Base-by-base conservation (phyloP, 2,113 vertebrate genomes). In the Tretioscincus oriximinensis region DNA sequence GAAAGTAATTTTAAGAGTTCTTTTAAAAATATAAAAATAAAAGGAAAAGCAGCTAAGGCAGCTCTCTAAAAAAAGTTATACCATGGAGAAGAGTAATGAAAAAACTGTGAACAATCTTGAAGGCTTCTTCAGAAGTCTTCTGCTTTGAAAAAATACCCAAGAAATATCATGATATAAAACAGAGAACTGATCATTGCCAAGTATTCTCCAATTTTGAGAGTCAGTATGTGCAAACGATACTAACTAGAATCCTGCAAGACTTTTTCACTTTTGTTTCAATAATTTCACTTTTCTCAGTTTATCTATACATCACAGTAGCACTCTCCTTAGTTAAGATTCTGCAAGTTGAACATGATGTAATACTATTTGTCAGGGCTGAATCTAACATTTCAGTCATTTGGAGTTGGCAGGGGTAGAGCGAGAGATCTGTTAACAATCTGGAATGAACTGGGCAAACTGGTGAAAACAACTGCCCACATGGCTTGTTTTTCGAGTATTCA, bases 1-100 rank as follows among this genome's bases (percentile, higher is more conserved):
- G 71, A 86, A 85, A 71, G 20, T 28, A 81, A 12, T 67, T 91
- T 93, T 91, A 88, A 82, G 72, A 86, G 41, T 65, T 90, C 9
- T 16, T 16, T 51, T 51, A 51, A 51, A 51, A 51, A 51, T 3
- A 51, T 3, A 51, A 51, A 51, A 51, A 14, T 1, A 76, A 88
- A 90, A 84, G 84, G 51, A 80, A 87, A 69, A 69, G 26, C 54
- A 87, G 72, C 14, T 77, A 78, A 87, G 88, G 0, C 60, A 83
- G 76, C 66, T 21, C 71, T 71, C 54, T 21, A n/a, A 77, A 76
- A n/a, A 41, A 54, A 45, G 77, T 21, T 61, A 47, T n/a, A n/a
- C 12, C 35, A 45, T 77, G 65, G 65, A 77, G 65, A 9, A 47
- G 26, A 9, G 26, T 14, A 47, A 65, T 24, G 31, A 65, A 65